Conservation (phyloP, 2,797 vertebrate species). For the Ctenochaetus hawaiiensis region DNA sequence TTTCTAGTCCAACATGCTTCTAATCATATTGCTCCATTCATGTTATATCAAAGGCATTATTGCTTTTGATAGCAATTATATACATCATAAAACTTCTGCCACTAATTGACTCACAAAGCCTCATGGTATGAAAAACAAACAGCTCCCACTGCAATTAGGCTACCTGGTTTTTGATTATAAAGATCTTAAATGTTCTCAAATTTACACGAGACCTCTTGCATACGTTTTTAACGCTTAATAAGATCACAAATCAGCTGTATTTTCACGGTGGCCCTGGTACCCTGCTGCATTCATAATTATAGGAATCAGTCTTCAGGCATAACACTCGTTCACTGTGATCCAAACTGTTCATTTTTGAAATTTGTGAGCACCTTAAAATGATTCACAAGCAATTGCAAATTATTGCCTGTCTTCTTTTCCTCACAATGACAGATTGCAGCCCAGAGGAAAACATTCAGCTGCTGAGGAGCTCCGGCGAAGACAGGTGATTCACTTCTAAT, state of each 20-base stretch:
- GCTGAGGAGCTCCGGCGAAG: conserved; percentile 59
- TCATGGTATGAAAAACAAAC: background rate
- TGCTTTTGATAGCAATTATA: conserved; percentile 30
- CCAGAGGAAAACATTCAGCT: conserved; percentile 67
- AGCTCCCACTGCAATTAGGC: conserved; percentile 18
- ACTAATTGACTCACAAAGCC: conserved; percentile 37
- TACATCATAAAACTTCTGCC: conserved; percentile 28
- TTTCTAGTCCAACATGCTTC: conserved; percentile 21
- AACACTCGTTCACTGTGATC: conserved; percentile 20
- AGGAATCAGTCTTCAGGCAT: conserved; percentile 43
- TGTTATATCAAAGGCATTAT: conserved; percentile 41
- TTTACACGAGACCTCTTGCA: conserved; percentile 16
- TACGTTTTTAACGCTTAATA: conserved; percentile 40
- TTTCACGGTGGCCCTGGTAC: conserved; percentile 20
- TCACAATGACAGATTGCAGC: conserved; percentile 62
- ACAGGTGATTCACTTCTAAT: conserved; percentile 80
- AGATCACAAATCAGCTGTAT: conserved; percentile 27
- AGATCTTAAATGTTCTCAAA: conserved; percentile 27
- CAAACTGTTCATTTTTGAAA: conserved; percentile 44
- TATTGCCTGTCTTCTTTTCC: conserved; percentile 40
- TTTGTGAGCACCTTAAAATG: conserved; percentile 51
- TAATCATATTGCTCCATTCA: conserved; percentile 34
- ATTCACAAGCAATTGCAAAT: conserved; percentile 48
- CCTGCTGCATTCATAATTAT: conserved; percentile 33
- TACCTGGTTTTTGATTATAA: conserved; percentile 5